Base-by-base conservation (phyloP, 2,888 invertebrate genomes). In the Leptogaster cylindrica region DNA sequence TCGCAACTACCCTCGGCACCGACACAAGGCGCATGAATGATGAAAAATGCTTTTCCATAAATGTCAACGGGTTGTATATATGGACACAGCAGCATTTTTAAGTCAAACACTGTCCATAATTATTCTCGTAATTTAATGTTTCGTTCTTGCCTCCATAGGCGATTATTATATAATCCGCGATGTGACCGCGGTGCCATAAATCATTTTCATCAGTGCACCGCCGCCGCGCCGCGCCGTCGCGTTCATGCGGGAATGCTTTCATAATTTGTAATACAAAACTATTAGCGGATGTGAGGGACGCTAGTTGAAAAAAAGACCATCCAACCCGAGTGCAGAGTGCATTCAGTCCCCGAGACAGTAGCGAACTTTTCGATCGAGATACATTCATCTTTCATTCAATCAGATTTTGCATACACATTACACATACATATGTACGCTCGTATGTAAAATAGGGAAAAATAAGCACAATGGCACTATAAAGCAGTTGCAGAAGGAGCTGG, bases 301-400 rank as follows among this genome's bases (percentile, higher is more conserved):
- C 50, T 4, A 16, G 12, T 10, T 8, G 20, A 46, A 8, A 25
- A 27, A 25, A 25, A 14, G 12, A 48, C 25, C 25, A 50, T 50
- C 20, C 10, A 31, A 8, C 31, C 31, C 6, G 7, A n/a, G n/a
- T n/a, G n/a, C n/a, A n/a, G n/a, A n/a, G n/a, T n/a, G 41, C 12
- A 41, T 10, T 3, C 14, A 12, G 18, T 16, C 25, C 46, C n/a
- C 23, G 46, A 8, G 23, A 46, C 52, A 52, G 31, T 31, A 31
- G 33, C 31, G 16, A 31, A 27, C 1, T 39, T 39, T 36, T 39
- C 28, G 36, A 36, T 55, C 55, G 39, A 23, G 36, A 55, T n/a
- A 39, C 36, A 55, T 55, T 55, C 55, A 36, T 55, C 55, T 55
- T 55, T 55, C 23, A 55, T 55, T 55, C 36, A 36, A 55, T 55